Percentiles rank a stretch among this genome's conserved stretches.
These are phyloP conservation scores for Chlamydotis undulata DNA, from an alignment of 2,113 vertebrate species.

Conservation along the genomic window DNA sequence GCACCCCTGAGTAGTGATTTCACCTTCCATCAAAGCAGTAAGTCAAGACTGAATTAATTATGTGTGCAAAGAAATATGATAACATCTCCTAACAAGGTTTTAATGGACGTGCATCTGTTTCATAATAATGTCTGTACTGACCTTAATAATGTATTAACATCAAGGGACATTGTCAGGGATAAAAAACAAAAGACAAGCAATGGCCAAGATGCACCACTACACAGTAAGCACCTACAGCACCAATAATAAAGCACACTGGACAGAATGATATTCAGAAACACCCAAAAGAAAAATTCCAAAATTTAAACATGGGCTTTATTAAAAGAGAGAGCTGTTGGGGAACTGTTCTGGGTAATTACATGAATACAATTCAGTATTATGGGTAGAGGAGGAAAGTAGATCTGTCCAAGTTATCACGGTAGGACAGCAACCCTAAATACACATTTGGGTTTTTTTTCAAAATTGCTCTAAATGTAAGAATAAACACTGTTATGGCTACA, in stretches of 20 bases:
- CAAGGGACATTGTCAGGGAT: neutral
- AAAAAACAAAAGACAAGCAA: neutral
- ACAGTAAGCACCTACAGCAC: neutral
- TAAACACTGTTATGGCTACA: neutral
- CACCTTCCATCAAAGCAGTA: neutral
- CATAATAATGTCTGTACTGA: neutral
- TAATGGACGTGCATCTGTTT: neutral
- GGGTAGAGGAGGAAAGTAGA: neutral
- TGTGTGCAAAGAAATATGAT: neutral
- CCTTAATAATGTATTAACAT: neutral
- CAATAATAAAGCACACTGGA: neutral
- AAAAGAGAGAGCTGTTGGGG: neutral
- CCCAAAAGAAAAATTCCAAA: neutral
- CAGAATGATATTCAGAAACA: neutral
- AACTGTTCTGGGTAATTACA: neutral
- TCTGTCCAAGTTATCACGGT: neutral
- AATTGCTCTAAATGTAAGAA: neutral
- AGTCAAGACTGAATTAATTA: conserved; percentile 42
- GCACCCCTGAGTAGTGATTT: neutral
- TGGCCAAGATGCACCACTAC: neutral
- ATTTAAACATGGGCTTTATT: neutral
- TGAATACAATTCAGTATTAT: neutral
- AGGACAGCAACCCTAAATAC: neutral
- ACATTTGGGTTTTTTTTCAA: neutral
- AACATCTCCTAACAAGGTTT: conserved; percentile 31